Evolutionary conservation across 2,888 invertebrate species (phyloP), one percentile per base, ranked within the genome.

Genomic region (Bimastos eiseni): DNA sequence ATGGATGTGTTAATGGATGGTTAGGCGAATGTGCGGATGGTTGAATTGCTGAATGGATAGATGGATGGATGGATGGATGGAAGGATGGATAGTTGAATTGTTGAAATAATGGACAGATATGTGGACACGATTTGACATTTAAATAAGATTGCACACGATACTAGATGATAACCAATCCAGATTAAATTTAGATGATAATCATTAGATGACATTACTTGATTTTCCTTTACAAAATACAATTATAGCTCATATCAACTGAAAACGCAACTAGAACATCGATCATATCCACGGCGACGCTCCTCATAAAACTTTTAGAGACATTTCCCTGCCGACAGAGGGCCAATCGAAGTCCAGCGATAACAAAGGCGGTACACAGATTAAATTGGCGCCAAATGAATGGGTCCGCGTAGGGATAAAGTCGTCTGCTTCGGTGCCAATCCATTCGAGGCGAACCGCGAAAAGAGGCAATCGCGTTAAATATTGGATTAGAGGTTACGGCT

Each of bases 401-500:
- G 30, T n/a, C 70, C 70, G 70, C 70, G 70, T n/a, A n/a, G 70
- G 70, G 70, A 70, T 5, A 70, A 30, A 70, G 70, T 70, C 70
- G 70, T n/a, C 70, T 70, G 70, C 70, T 70, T 70, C n/a, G 70
- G 70, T 70, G n/a, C 30, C 70, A n/a, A 70, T 70, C 70, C 30
- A 70, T 70, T 70, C 70, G 70, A 70, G 70, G 70, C 70, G 70
- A 70, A n/a, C 70, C 70, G 70, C 70, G 30, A 70, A 49, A 49
- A 70, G 70, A 49, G 30, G n/a, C n/a, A n/a, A 70, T 70, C 70
- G 70, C 70, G 70, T 70, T 70, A 70, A 70, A 70, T 70, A 70
- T 70, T 70, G n/a, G 70, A 70, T 70, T 70, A 70, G 70, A n/a
- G 49, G 49, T 49, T 21, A 21, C 49, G 49, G 70, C 70, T 30